These are phyloP conservation scores for Phataginus tricuspis DNA, from an alignment of 2,797 vertebrate species.

Conservation along the genomic window DNA sequence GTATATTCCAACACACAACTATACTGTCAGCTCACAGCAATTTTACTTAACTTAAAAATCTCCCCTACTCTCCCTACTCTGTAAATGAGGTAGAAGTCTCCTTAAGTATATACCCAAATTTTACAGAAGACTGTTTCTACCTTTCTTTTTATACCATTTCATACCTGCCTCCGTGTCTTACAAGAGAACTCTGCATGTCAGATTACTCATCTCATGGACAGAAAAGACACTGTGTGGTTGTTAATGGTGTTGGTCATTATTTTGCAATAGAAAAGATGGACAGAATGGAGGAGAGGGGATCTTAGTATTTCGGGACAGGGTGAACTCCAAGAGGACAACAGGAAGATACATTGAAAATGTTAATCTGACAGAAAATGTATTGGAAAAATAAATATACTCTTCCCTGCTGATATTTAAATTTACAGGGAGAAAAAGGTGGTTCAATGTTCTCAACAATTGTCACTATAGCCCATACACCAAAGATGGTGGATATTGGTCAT, in stretches of 20 bases:
- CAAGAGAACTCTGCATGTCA: fast-evolving
- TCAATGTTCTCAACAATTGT: conserved; percentile 69
- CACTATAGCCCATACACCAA: conserved; percentile 48
- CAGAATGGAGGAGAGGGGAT: neutral
- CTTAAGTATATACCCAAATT: neutral
- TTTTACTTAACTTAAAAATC: neutral
- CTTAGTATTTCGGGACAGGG: neutral
- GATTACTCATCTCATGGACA: neutral
- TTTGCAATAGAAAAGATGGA: neutral
- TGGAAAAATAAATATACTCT: conserved; percentile 56
- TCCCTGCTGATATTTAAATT: conserved; percentile 66
- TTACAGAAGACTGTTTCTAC: neutral
- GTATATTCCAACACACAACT: neutral
- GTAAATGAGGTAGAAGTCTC: neutral
- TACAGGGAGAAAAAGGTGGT: conserved; percentile 63
- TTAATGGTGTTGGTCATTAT: neutral
- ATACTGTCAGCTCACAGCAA: neutral
- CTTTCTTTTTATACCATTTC: neutral
- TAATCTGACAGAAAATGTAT: conserved; percentile 27
- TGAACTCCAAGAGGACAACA: neutral
- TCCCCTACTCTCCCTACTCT: neutral
- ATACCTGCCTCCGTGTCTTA: neutral
- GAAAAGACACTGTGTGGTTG: neutral
- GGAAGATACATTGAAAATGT: conserved; percentile 52
- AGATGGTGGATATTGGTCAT: conserved; percentile 69